These are phyloP conservation scores for Pogonocichla stellata DNA, from an alignment of 2,113 vertebrate species.

Conservation along the genomic window DNA sequence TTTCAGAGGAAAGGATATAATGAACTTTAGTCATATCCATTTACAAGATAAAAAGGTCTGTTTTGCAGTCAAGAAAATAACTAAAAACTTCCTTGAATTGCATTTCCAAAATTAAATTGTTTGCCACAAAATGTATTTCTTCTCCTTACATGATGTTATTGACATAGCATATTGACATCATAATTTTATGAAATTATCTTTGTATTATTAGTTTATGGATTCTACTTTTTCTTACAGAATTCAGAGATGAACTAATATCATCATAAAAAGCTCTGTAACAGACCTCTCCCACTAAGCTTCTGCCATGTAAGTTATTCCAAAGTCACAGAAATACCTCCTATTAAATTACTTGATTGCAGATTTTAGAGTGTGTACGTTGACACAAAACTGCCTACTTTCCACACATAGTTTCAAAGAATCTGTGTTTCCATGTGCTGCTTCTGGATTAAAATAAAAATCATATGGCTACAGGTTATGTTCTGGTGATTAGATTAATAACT, in stretches of 20 bases:
- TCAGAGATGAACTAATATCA: not conserved
- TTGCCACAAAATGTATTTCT: not conserved
- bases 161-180: not conserved
- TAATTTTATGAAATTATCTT: not conserved
- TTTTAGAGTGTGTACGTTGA: not conserved
- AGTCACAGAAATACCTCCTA: not conserved
- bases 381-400: not conserved
- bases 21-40: not conserved
- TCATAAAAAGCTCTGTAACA: not conserved
- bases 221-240: not conserved
- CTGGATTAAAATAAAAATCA: not conserved
- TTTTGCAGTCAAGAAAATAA: not conserved
- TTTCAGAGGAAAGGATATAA: constrained; percentile 15
- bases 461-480: not conserved
- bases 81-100: not conserved
- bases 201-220: not conserved
- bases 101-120: not conserved
- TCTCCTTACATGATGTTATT: not conserved
- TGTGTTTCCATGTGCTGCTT: not conserved
- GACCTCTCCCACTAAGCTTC: not conserved
- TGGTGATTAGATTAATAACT: not conserved
- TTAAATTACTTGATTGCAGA: not conserved
- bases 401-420: not conserved
- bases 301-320: not conserved
- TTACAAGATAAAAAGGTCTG: not conserved